Conservation (phyloP, 2,888 invertebrate genomes). For the Papilio gigon region DNA sequence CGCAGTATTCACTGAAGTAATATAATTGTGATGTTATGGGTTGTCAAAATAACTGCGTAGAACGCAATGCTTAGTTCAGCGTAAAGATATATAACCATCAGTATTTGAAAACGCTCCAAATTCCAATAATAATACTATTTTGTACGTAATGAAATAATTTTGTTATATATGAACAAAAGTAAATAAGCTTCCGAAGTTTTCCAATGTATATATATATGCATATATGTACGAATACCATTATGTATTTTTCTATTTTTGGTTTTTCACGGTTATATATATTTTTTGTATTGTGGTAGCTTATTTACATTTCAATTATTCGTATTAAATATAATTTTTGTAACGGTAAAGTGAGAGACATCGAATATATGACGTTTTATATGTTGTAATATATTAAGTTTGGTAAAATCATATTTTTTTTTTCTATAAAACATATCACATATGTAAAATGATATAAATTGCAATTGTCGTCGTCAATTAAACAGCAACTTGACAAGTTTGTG, state of each 20-base stretch:
- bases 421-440: slow-evolving; percentile 67
- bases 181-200: background rate
- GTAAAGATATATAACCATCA: too few relatives aligned
- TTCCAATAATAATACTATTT: background rate
- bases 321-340: background rate
- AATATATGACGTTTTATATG: background rate
- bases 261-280: too few relatives aligned
- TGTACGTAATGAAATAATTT: background rate
- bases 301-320: too few relatives aligned
- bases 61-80: too few relatives aligned
- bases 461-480: slow-evolving; percentile 42
- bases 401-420: slow-evolving; percentile 10
- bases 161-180: background rate
- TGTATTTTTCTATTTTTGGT: background rate
- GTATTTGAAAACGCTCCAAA: too few relatives aligned
- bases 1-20: background rate
- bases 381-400: background rate
- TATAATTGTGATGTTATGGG: slow-evolving; percentile 16
- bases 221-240: background rate
- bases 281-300: background rate
- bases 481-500: slow-evolving; percentile 57
- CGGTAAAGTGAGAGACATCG: background rate
- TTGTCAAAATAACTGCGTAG: too few relatives aligned
- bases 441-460: slow-evolving; percentile 48
- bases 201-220: too few relatives aligned